A percentile compares a stretch with the other conserved stretches of the same genome.
phyloP scores from a whole-genome alignment of 2,113 vertebrate genomes.

The Cyphomyrus plagiostoma region DNA sequence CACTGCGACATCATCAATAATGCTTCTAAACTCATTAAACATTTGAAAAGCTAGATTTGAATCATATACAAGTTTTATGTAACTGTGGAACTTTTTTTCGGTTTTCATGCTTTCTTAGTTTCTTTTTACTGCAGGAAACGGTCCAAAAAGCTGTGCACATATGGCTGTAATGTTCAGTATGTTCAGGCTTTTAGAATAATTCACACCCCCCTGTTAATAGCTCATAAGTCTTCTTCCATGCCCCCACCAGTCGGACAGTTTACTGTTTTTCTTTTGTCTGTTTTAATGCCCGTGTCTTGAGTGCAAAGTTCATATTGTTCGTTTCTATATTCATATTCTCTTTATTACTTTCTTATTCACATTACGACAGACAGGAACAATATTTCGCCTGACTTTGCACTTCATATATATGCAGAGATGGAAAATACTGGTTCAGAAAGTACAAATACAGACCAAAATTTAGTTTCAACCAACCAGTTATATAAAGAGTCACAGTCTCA shows the following conservation, averaged over 20 bases:
- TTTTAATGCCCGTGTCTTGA: not conserved
- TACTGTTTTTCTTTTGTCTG: not conserved
- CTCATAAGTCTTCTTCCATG: not conserved
- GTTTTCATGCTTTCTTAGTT: not conserved
- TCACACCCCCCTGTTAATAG: not conserved
- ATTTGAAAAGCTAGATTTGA: not conserved
- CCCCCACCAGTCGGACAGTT: not conserved
- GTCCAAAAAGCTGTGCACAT: not conserved
- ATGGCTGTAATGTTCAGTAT: not conserved
- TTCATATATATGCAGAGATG: not conserved
- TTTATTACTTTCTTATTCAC: not conserved
- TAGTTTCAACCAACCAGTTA: not conserved
- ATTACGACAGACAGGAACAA: not conserved
- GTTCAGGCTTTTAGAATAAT: not conserved
- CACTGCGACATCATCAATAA: not conserved
- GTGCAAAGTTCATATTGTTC: not conserved
- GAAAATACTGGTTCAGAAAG: not conserved
- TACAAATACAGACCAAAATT: not conserved
- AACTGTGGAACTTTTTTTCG: not conserved
- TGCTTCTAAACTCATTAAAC: not conserved
- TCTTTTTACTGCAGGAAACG: not conserved
- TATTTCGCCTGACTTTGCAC: not conserved
- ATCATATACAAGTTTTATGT: not conserved
- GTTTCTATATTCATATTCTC: not conserved
- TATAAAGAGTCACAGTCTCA: not conserved